Conservation (phyloP, 1,140 invertebrate species). For the Drosophila albomicans region DNA sequence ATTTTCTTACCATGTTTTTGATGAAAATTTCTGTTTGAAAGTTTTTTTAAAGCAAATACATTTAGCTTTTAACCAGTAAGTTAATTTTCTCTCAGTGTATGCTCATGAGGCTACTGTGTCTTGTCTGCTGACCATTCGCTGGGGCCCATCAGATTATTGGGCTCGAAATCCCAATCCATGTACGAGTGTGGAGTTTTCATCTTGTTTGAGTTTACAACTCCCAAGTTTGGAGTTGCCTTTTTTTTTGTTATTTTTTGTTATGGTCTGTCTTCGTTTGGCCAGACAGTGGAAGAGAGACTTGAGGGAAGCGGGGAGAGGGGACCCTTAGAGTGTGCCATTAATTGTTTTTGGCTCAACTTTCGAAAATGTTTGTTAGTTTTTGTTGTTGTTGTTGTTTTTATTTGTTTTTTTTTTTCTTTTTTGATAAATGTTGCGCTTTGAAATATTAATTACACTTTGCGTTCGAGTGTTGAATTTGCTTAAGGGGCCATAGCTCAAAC, state of each 20-base stretch:
- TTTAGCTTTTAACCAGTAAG: too few relatives aligned
- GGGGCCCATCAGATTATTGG: slow-evolving; percentile 9
- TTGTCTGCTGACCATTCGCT: slow-evolving; percentile 17
- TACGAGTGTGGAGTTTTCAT: slow-evolving; percentile 20
- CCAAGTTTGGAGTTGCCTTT: slow-evolving; percentile 35
- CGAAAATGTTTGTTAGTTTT: slow-evolving; percentile 55
- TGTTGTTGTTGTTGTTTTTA: not conserved
- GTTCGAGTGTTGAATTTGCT: slow-evolving; percentile 70
- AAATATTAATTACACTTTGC: slow-evolving; percentile 80
- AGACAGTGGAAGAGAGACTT: not conserved
- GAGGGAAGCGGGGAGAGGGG: not conserved
- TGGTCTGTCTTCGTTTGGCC: slow-evolving; percentile 30
- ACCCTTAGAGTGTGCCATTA: slow-evolving; percentile 72
- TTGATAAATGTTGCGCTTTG: slow-evolving; percentile 75
- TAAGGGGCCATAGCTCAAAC: slow-evolving; percentile 51
- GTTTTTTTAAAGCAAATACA: too few relatives aligned
- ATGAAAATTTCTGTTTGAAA: too few relatives aligned
- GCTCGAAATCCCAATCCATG: slow-evolving; percentile 1
- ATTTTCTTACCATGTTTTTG: too few relatives aligned
- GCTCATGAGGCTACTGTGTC: slow-evolving; percentile 29
- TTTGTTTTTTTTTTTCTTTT: slow-evolving; percentile 43
- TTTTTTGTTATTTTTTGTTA: slow-evolving; percentile 28
- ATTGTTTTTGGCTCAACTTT: slow-evolving; percentile 67
- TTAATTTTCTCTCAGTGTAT: not conserved
- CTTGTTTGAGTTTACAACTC: slow-evolving; percentile 43